Conservation (phyloP, 2,888 invertebrate species). For the Halictus quadricinctus region DNA sequence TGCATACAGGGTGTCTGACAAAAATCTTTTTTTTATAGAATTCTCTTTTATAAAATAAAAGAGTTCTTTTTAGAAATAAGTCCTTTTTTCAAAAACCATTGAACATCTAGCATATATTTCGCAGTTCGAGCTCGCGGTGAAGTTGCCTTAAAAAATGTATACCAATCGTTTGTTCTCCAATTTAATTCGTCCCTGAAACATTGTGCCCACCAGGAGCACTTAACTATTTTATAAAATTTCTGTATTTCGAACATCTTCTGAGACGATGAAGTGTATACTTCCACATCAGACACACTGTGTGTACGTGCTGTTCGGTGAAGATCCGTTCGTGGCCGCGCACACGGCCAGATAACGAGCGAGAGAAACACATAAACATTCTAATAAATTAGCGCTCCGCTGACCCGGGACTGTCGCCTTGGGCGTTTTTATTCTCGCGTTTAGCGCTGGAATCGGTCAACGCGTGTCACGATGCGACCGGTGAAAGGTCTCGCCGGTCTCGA, state of each 20-base stretch:
- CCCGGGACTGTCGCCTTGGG: conserved; percentile 78
- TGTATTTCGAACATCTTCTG: background rate
- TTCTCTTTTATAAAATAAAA: background rate
- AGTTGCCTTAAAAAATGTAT: too few relatives aligned
- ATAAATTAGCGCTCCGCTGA: conserved; percentile 82
- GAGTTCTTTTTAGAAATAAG: background rate
- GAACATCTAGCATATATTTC: background rate
- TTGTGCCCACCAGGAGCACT: background rate
- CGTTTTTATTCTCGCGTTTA: conserved; percentile 68
- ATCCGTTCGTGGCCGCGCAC: conserved; percentile 39
- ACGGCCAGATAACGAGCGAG: conserved; percentile 69
- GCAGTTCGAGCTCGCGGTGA: background rate
- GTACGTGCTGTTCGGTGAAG: background rate
- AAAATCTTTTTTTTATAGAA: background rate
- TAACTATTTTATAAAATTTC: background rate
- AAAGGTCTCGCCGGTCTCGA: conserved; percentile 73
- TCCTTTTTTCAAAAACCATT: background rate
- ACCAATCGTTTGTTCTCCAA: background rate
- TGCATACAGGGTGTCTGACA: background rate
- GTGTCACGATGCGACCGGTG: conserved; percentile 75
- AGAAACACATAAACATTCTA: conserved; percentile 82
- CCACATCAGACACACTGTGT: background rate
- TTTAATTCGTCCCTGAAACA: background rate
- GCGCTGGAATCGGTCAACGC: conserved; percentile 71
- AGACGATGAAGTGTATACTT: background rate